Evolutionary conservation across 2,888 invertebrate genomes (phyloP).

Genomic region (Eupithecia vulgata): DNA sequence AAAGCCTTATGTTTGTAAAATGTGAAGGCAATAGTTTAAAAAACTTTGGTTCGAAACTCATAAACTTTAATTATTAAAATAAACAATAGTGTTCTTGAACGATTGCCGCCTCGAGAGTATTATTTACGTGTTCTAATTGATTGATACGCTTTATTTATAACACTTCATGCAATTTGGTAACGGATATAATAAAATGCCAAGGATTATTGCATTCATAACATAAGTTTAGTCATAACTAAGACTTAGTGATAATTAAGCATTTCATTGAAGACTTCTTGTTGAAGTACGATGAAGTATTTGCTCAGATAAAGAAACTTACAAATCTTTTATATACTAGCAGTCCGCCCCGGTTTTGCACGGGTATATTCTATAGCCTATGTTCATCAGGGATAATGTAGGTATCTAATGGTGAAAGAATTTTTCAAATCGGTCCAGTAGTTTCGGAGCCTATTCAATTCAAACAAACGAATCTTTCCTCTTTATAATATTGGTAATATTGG

Average conservation of each 20-base stretch:
- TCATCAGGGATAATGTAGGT: no score
- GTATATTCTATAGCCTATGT: no score
- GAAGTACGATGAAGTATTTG: background rate
- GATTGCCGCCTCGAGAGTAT: background rate
- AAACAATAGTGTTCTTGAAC: conserved; percentile 19
- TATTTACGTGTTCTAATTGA: conserved; percentile 47
- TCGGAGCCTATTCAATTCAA: no score
- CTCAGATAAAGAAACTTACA: background rate
- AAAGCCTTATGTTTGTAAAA: background rate
- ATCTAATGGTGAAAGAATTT: no score
- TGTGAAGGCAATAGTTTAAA: background rate
- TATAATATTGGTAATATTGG: no score
- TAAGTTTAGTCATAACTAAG: conserved; percentile 32
- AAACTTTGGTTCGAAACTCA: background rate
- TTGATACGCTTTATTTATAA: conserved; percentile 56
- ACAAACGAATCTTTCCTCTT: no score
- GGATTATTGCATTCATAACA: conserved; percentile 57
- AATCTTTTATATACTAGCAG: background rate
- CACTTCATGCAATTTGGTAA: conserved; percentile 55
- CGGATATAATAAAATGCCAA: conserved; percentile 67
- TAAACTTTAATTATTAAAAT: conserved; percentile 6
- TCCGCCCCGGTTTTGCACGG: no score
- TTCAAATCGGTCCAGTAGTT: no score
- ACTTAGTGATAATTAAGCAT: conserved; percentile 20
- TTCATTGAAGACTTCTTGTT: conserved; percentile 17